phyloP scores from a whole-genome alignment of 2,113 vertebrate species.

The Hippoglossus stenolepis region DNA sequence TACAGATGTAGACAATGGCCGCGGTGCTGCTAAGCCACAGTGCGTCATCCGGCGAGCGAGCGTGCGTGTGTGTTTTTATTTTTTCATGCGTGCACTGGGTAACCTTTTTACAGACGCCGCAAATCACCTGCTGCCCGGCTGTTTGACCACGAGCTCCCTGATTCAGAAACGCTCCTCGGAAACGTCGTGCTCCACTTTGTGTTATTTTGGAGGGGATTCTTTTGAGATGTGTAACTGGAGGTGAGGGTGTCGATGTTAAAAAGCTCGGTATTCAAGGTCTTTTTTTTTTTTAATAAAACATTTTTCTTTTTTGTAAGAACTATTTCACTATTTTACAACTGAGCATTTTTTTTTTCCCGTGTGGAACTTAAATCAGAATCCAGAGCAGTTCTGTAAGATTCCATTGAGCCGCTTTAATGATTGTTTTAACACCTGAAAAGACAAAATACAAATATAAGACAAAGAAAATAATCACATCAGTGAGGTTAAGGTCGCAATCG shows the following conservation, averaged over 20 bases:
- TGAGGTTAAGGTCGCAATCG: slow-evolving; percentile 21
- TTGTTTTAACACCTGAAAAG: background rate
- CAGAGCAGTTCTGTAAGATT: too few species aligned
- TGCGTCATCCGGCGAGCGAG: slow-evolving; percentile 49
- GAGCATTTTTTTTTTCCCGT: too few species aligned
- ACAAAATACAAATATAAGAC: background rate
- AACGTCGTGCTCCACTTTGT: background rate
- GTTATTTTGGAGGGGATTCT: background rate
- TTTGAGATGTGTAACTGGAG: background rate
- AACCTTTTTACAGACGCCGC: background rate
- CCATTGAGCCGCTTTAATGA: background rate
- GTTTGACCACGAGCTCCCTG: slow-evolving; percentile 26
- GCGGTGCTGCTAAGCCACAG: slow-evolving; percentile 50
- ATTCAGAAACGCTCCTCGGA: slow-evolving; percentile 23
- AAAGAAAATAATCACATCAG: slow-evolving; percentile 44
- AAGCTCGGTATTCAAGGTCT: background rate
- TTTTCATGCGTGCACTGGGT: background rate
- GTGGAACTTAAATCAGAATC: background rate
- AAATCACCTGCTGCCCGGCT: background rate
- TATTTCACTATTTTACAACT: background rate
- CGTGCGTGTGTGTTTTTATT: background rate
- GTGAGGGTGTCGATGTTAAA: background rate
- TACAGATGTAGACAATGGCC: slow-evolving; percentile 65
- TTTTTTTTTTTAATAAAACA: too few species aligned
- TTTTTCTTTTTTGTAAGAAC: too few species aligned